Conservation (phyloP, 2,113 vertebrate genomes). For the Ciconia maguari region DNA sequence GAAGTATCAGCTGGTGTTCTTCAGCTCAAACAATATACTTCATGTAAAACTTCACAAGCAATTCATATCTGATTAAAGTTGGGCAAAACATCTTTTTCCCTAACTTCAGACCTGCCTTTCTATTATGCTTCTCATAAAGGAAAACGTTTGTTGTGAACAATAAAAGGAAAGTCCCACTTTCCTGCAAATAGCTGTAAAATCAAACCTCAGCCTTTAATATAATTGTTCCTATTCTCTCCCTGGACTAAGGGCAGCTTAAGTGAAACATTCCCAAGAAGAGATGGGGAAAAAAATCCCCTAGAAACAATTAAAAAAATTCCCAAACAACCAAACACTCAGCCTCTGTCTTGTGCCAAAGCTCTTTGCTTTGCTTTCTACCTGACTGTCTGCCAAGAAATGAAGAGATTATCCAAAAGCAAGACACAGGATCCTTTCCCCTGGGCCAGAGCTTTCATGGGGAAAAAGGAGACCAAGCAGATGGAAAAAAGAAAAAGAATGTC, state of each 20-base stretch:
- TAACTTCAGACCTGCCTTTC: conserved; percentile 16
- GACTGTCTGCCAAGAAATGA: conserved; percentile 13
- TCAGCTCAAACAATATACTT: neutral
- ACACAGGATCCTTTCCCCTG: neutral
- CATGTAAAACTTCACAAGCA: conserved; percentile 2
- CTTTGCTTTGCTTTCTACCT: neutral
- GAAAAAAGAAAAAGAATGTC: neutral
- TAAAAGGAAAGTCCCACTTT: conserved; percentile 45
- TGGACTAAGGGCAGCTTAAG: neutral
- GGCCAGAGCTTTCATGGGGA: neutral
- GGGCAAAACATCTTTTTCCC: neutral
- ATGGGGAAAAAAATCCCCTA: neutral
- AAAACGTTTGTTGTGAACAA: conserved; percentile 54
- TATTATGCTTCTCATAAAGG: conserved; percentile 11
- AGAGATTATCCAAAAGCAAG: neutral
- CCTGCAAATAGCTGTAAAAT: conserved; percentile 27
- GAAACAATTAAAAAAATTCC: neutral
- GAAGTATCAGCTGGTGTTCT: neutral
- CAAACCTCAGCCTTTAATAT: conserved; percentile 15
- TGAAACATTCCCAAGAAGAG: conserved; percentile 24
- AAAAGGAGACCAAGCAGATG: neutral
- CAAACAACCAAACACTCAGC: neutral
- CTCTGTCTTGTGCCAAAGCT: neutral
- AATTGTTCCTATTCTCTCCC: neutral
- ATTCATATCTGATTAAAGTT: conserved; percentile 13